Percentiles rank a stretch among this genome's conserved stretches.
Conservation (phyloP, 2,888 invertebrate species). For the Gasteruption jaculator region DNA sequence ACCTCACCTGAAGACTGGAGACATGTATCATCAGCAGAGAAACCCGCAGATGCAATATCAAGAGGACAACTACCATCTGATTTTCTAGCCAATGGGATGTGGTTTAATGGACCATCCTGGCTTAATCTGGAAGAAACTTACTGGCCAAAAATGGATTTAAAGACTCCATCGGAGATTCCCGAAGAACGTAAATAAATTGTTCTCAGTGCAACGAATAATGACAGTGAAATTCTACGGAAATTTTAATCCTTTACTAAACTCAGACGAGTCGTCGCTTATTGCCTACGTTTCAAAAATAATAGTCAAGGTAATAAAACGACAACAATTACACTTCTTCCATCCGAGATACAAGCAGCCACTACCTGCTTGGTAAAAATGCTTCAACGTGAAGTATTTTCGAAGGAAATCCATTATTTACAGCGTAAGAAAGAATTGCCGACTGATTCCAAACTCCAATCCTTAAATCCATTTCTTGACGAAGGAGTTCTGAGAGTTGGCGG, state of each 20-base stretch:
- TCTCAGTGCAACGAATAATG: neutral
- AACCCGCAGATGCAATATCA: constrained; percentile 15
- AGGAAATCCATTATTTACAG: neutral
- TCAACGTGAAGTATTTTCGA: too few relatives aligned
- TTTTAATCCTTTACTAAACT: constrained; percentile 1
- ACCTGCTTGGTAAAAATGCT: too few relatives aligned
- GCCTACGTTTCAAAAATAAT: neutral
- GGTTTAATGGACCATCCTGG: constrained; percentile 16
- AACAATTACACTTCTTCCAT: constrained; percentile 6
- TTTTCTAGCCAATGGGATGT: constrained; percentile 5
- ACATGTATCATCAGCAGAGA: constrained; percentile 6
- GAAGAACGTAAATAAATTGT: neutral
- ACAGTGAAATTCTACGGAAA: neutral
- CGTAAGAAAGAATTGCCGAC: neutral
- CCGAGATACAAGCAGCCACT: neutral
- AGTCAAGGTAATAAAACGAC: neutral
- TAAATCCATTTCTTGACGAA: constrained; percentile 26
- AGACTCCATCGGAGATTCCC: neutral
- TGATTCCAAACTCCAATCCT: constrained; percentile 17
- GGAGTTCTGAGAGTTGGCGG: constrained; percentile 27
- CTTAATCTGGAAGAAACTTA: constrained; percentile 1
- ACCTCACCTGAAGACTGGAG: constrained; percentile 5
- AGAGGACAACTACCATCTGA: constrained; percentile 11
- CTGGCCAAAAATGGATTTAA: constrained; percentile 2
- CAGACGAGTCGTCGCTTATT: constrained; percentile 4